These are phyloP conservation scores for Aphaenogaster rudis DNA, from an alignment of 1,140 invertebrate genomes.

Conservation along the genomic window DNA sequence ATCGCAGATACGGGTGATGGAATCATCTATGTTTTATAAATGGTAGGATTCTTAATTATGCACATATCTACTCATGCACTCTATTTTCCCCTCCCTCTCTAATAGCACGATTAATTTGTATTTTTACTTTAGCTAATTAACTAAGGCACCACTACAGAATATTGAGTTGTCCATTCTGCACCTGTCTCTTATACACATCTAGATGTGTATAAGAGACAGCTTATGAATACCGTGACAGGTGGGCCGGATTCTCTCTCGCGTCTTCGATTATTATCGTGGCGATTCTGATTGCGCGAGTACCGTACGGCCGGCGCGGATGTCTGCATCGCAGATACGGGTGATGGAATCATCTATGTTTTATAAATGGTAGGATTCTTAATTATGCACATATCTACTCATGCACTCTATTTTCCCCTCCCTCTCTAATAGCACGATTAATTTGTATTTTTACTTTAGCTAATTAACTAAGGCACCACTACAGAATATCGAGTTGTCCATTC, in stretches of 20 bases:
- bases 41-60: slow-evolving; percentile 78
- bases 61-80: slow-evolving; percentile 79
- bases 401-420: slow-evolving; percentile 71
- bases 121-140: slow-evolving; percentile 32
- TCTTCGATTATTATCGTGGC: slow-evolving; percentile 82
- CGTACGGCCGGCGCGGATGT: slow-evolving; percentile 86
- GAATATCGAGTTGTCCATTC: background rate
- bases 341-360: slow-evolving; percentile 85
- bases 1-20: slow-evolving; percentile 86
- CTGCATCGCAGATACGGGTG: slow-evolving; percentile 86
- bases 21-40: slow-evolving; percentile 84
- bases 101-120: slow-evolving; percentile 62
- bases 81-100: slow-evolving; percentile 69
- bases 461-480: background rate
- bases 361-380: slow-evolving; percentile 78
- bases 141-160: background rate
- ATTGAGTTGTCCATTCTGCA: background rate
- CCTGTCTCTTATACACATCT: no score
- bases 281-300: slow-evolving; percentile 81
- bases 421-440: slow-evolving; percentile 67
- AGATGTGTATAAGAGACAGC: no score
- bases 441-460: slow-evolving; percentile 21
- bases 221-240: slow-evolving; percentile 99
- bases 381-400: slow-evolving; percentile 80
- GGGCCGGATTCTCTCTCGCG: slow-evolving; percentile 89